phyloP scores from a whole-genome alignment of 2,888 invertebrate genomes.

The Amblyteles armatorius region DNA sequence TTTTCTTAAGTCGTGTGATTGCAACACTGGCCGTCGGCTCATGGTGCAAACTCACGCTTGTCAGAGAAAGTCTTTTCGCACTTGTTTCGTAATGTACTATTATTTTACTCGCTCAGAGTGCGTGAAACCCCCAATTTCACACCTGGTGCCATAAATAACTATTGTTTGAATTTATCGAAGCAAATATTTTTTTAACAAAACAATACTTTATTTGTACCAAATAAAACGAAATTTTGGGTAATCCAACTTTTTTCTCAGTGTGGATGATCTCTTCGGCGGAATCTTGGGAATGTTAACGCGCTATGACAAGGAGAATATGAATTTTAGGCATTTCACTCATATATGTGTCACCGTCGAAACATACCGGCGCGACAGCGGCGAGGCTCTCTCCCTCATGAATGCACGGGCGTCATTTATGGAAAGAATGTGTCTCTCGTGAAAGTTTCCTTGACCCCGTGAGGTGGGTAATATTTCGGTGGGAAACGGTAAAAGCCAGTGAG shows the following conservation, averaged over 20 bases:
- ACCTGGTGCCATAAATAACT: too few relatives aligned
- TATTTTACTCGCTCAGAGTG: too few relatives aligned
- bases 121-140: too few relatives aligned
- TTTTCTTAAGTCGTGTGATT: too few relatives aligned
- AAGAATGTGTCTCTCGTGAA: constrained; percentile 64
- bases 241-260: background rate
- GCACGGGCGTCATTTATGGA: constrained; percentile 51
- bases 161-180: too few relatives aligned
- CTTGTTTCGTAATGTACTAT: too few relatives aligned
- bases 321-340: background rate
- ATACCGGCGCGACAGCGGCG: constrained; percentile 7
- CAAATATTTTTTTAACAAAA: too few relatives aligned
- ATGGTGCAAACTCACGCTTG: too few relatives aligned
- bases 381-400: constrained; percentile 40
- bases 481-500: constrained; percentile 59
- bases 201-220: too few relatives aligned
- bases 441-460: constrained; percentile 69
- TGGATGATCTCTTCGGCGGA: background rate
- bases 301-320: background rate
- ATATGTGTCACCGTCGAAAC: background rate
- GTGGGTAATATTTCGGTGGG: constrained; percentile 64
- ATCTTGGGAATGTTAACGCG: background rate
- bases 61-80: too few relatives aligned
- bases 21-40: too few relatives aligned
- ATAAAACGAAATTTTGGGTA: too few relatives aligned